Conservation (phyloP, 2,113 vertebrate species). For the Cephalopterus ornatus region DNA sequence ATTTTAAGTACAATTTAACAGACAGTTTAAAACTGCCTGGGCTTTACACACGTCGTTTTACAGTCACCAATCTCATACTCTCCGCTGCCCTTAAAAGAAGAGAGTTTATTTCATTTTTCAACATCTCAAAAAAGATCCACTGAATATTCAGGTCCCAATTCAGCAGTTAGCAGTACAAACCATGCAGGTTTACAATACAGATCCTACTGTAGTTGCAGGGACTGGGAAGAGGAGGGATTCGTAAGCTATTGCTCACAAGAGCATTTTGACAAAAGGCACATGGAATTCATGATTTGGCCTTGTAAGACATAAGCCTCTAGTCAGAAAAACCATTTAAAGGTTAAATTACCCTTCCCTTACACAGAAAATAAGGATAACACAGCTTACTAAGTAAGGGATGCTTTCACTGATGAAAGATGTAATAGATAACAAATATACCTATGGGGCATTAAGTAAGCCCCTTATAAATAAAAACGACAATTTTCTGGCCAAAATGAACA, state of each 20-base stretch:
- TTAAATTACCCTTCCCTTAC: not conserved
- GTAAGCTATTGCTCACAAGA: not conserved
- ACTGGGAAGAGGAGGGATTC: not conserved
- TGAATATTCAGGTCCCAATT: not conserved
- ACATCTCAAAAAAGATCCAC: not conserved
- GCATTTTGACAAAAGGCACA: not conserved
- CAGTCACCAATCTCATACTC: not conserved
- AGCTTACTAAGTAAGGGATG: not conserved
- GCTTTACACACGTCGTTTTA: not conserved
- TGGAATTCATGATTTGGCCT: not conserved
- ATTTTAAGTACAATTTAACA: not conserved
- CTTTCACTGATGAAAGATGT: not conserved
- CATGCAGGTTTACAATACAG: not conserved
- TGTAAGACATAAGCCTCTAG: not conserved
- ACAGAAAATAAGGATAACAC: not conserved
- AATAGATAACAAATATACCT: not conserved
- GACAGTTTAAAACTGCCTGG: not conserved
- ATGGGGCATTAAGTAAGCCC: not conserved
- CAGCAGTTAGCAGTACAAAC: not conserved
- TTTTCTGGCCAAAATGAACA: not conserved
- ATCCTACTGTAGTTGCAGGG: not conserved
- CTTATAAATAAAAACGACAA: not conserved
- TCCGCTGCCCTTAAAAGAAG: not conserved
- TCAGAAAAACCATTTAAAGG: not conserved
- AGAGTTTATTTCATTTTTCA: slow-evolving; percentile 4